Evolutionary conservation across 2,113 vertebrate genomes (phyloP).

Genomic region (Stictonetta naevosa): DNA sequence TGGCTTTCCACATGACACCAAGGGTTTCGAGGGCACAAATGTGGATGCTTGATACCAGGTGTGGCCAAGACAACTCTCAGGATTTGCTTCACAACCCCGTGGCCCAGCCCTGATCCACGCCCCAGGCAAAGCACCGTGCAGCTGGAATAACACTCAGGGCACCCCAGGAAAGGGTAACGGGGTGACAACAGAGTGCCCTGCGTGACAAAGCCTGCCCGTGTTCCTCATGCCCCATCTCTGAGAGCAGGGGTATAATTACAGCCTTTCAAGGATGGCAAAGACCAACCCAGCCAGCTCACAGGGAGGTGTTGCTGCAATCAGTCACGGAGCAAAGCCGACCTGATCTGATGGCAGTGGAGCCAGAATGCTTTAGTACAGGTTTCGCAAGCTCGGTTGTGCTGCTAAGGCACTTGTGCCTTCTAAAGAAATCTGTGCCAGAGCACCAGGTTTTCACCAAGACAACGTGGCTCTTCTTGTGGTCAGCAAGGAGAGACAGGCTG

Average conservation of each 20-base stretch:
- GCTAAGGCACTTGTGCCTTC: neutral
- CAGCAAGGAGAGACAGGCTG: neutral
- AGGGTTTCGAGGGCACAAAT: neutral
- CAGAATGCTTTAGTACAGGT: neutral
- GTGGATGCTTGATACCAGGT: neutral
- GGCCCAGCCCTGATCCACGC: neutral
- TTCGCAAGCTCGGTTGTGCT: neutral
- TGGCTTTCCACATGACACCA: neutral
- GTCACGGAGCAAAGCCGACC: rapidly evolving
- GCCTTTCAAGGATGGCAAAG: conserved; percentile 4
- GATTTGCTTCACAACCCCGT: neutral
- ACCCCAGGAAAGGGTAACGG: neutral
- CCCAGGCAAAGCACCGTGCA: rapidly evolving
- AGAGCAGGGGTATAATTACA: conserved; percentile 26
- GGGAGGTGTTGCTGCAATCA: neutral
- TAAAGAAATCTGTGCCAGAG: neutral
- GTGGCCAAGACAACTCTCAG: neutral
- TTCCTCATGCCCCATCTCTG: neutral
- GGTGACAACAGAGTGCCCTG: neutral
- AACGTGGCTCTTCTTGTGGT: neutral
- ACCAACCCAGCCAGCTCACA: neutral
- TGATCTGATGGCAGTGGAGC: neutral
- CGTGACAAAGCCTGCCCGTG: neutral
- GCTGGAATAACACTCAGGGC: neutral
- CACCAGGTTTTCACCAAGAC: neutral